Evolutionary conservation across 2,888 invertebrate genomes (phyloP).

Genomic region (Meiosimyza platycephala): DNA sequence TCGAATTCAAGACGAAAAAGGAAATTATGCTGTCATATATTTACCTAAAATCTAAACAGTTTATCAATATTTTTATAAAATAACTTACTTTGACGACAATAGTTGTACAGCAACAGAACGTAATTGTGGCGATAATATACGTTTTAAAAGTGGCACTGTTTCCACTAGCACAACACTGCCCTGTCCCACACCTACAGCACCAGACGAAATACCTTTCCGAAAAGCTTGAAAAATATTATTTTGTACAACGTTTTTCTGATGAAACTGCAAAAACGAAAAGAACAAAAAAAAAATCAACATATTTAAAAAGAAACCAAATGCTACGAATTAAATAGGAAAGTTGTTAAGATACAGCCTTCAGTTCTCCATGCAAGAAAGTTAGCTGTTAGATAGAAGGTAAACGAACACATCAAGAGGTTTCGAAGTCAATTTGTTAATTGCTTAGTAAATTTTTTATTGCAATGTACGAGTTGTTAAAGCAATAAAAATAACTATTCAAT

Average conservation of each 20-base stretch:
- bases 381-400: too few relatives aligned
- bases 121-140: slow-evolving; percentile 79
- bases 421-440: slow-evolving; percentile 44
- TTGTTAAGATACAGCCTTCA: too few relatives aligned
- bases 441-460: slow-evolving; percentile 47
- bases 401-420: neutral
- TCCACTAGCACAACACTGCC: slow-evolving; percentile 73
- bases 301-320: neutral
- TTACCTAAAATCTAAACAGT: neutral
- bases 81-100: slow-evolving; percentile 62
- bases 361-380: neutral
- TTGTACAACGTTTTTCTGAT: slow-evolving; percentile 68
- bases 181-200: slow-evolving; percentile 60
- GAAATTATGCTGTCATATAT: too few relatives aligned
- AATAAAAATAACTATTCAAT: neutral
- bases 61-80: too few relatives aligned
- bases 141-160: slow-evolving; percentile 77
- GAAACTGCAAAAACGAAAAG: slow-evolving; percentile 67
- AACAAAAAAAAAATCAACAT: neutral
- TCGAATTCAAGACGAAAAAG: too few relatives aligned
- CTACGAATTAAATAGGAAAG: too few relatives aligned
- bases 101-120: slow-evolving; percentile 74
- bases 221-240: slow-evolving; percentile 72
- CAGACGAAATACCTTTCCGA: slow-evolving; percentile 72
- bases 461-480: neutral